Base-by-base conservation (phyloP, 1,140 invertebrate genomes). In the Zaprionus ornatus region DNA sequence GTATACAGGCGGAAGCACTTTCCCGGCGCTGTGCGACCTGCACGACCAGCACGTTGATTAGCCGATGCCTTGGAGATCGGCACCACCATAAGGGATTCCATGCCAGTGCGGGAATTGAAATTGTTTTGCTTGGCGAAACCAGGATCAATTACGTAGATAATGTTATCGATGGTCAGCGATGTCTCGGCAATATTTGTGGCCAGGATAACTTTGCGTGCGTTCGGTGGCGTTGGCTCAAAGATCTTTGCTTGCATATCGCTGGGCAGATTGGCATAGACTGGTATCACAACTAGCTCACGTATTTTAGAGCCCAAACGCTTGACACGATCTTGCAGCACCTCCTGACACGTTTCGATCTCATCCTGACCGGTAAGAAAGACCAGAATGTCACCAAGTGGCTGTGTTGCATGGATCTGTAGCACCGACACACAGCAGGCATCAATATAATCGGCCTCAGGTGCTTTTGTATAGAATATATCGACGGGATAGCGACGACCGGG, bases 141-240 rank as follows among this genome's bases (percentile, higher is more conserved):
- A 19, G 98, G 98, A 94, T 99, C 99, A 82, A 99, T 99, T 0
- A 99, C 99, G 94, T 99, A 99, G 60, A 98, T 97, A 75, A 99
- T 99, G 83, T 99, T 99, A 92, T 99, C 99, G 77, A 99, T 99
- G 1, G 99, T 99, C 10, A 99, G 93, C 4, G 98, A 99, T 19
- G 99, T 99, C 94, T 99, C 99, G 1, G 99, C 99, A 91, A 99
- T 99, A 93, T 99, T 99, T 27, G 99, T 99, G 2, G 99, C 99
- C 25, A 99, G 93, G 17, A 99, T 96, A 21, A 99, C 97, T 96
- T 98, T 99, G 84, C 99, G 94, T 0, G 98, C 97, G 63, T 97
- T 97, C 27, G 97, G 96, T 61, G 98, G 98, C 19, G 98, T 99
- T 0, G 98, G 97, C 84, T 98, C 96, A 93, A 99, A 99, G 85